Evolutionary conservation across 2,888 invertebrate genomes (phyloP).

Genomic region (Agonopterix arenella): DNA sequence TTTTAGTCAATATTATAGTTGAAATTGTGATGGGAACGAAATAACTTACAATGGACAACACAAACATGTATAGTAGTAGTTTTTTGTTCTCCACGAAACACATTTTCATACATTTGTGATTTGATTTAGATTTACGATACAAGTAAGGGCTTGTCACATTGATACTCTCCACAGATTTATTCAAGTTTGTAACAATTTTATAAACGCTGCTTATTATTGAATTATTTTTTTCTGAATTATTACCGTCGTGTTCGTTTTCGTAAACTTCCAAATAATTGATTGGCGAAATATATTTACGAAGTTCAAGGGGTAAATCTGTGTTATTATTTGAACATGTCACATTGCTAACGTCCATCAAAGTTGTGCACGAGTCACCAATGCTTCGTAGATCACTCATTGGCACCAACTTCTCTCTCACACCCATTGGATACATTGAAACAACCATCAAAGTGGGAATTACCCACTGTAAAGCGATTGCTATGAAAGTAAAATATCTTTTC

Average conservation of each 20-base stretch:
- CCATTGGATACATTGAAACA: slow-evolving; percentile 54
- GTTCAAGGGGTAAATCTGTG: slow-evolving; percentile 22
- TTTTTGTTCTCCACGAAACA: slow-evolving; percentile 57
- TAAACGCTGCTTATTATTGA: slow-evolving; percentile 47
- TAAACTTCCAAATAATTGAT: slow-evolving; percentile 38
- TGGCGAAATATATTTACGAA: slow-evolving; percentile 35
- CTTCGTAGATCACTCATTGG: slow-evolving; percentile 24
- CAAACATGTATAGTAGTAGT: slow-evolving; percentile 53
- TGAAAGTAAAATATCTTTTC: slow-evolving; percentile 45
- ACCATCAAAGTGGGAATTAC: slow-evolving; percentile 48
- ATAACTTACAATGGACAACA: slow-evolving; percentile 48
- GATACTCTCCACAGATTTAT: slow-evolving; percentile 30
- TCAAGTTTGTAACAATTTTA: slow-evolving; percentile 42
- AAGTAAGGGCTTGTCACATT: slow-evolving; percentile 29
- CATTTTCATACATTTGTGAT: slow-evolving; percentile 40
- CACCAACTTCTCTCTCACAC: slow-evolving; percentile 38
- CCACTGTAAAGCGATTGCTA: slow-evolving; percentile 57
- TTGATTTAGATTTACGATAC: slow-evolving; percentile 4
- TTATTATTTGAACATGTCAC: slow-evolving; percentile 28
- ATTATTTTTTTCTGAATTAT: slow-evolving; percentile 30
- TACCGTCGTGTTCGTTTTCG: slow-evolving; percentile 30
- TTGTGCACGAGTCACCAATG: slow-evolving; percentile 42
- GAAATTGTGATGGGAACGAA: slow-evolving; percentile 66
- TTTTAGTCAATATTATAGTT: slow-evolving; percentile 55
- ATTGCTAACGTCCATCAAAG: slow-evolving; percentile 40